Percentiles rank a stretch among this genome's conserved stretches.
phyloP scores from a whole-genome alignment of 2,888 invertebrate species.

The Leptinotarsa juncta region DNA sequence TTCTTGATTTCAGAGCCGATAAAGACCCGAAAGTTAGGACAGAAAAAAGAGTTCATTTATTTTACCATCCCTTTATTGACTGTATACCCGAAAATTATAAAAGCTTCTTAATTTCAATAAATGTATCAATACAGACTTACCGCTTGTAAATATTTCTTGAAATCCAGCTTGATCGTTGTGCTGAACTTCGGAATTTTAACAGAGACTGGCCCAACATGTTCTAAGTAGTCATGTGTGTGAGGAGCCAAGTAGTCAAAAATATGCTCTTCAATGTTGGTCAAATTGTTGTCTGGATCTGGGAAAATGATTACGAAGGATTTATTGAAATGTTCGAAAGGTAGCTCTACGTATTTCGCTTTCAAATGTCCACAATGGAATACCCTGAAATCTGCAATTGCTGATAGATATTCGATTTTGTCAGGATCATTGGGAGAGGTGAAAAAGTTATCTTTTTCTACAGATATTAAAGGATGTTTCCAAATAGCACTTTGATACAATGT shows the following conservation, averaged over 20 bases:
- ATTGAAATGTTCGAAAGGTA: slow-evolving; percentile 49
- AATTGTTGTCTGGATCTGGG: slow-evolving; percentile 50
- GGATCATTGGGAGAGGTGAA: slow-evolving; percentile 36
- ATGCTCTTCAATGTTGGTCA: slow-evolving; percentile 40
- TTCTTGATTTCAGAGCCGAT: too few relatives aligned
- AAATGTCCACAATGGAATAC: slow-evolving; percentile 47
- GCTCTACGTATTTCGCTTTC: slow-evolving; percentile 53
- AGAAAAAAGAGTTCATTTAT: too few relatives aligned
- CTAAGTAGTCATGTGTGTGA: slow-evolving; percentile 27
- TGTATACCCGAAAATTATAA: too few relatives aligned
- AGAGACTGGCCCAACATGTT: slow-evolving; percentile 33
- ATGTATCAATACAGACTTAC: slow-evolving; percentile 5
- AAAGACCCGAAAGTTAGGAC: too few relatives aligned
- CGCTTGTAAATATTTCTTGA: slow-evolving; percentile 33
- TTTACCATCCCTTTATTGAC: too few relatives aligned
- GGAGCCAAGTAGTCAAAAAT: slow-evolving; percentile 39
- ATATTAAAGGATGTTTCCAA: slow-evolving; percentile 49
- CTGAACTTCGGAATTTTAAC: slow-evolving; percentile 51
- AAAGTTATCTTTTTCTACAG: slow-evolving; percentile 48
- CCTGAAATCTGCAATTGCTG: slow-evolving; percentile 38
- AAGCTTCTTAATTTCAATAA: background rate
- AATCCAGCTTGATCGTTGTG: slow-evolving; percentile 45
- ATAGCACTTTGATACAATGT: slow-evolving; percentile 57
- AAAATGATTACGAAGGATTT: slow-evolving; percentile 50
- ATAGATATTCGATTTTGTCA: slow-evolving; percentile 53